Percentiles rank a stretch among this genome's conserved stretches.
These are phyloP conservation scores for Glossosoma conforme DNA, from an alignment of 1,140 invertebrate species.

Conservation along the genomic window DNA sequence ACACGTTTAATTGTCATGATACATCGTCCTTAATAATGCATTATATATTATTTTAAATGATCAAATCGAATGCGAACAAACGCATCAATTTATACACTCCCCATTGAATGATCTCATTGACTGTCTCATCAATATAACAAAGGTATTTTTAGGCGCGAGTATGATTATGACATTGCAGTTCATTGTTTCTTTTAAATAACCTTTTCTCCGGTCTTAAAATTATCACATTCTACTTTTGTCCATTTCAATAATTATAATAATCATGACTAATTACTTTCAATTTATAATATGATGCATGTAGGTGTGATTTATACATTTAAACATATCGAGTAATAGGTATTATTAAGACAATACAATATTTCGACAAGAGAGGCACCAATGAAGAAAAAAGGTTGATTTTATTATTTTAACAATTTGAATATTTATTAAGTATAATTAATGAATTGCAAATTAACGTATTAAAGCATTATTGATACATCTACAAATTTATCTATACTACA, in stretches of 20 bases:
- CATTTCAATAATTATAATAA: neutral
- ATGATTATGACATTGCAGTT: conserved; percentile 26
- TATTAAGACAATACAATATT: too few species aligned
- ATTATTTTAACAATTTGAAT: too few species aligned
- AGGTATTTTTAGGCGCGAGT: conserved; percentile 29
- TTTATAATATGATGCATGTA: conserved; percentile 3
- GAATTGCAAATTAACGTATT: too few species aligned
- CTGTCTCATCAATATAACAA: conserved; percentile 24
- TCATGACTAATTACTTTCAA: conserved; percentile 11
- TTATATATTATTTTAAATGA: conserved; percentile 28
- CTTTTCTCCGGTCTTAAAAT: neutral
- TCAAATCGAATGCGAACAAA: conserved; percentile 27
- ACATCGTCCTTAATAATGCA: conserved; percentile 30
- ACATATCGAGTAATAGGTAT: too few species aligned
- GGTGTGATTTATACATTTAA: too few species aligned
- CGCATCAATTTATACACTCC: conserved; percentile 17
- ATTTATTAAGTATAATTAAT: too few species aligned
- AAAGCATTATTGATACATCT: too few species aligned
- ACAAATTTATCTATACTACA: too few species aligned
- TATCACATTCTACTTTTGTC: neutral
- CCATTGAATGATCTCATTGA: too few species aligned
- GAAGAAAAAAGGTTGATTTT: too few species aligned
- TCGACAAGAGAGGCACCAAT: too few species aligned
- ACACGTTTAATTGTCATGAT: conserved; percentile 32
- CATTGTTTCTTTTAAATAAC: conserved; percentile 7